These are phyloP conservation scores for Oncorhynchus gorbuscha DNA, from an alignment of 2,113 vertebrate genomes.

Conservation along the genomic window DNA sequence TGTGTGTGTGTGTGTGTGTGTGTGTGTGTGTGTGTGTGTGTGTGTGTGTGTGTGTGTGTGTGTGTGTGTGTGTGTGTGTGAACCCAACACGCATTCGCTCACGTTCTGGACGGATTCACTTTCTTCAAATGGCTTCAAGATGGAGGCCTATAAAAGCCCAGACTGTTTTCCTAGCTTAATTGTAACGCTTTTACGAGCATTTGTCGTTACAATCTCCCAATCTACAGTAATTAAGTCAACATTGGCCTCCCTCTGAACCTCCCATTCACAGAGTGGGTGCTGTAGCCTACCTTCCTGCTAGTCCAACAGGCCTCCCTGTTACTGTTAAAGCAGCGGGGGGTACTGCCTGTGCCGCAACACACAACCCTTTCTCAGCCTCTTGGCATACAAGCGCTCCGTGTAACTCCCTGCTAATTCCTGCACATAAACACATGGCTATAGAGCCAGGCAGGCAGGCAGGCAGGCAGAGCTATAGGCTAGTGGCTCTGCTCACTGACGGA, in stretches of 20 bases:
- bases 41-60: not conserved
- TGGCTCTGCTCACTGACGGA: too few relatives aligned
- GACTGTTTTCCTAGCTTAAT: conserved; percentile 39
- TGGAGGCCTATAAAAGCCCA: conserved; percentile 43
- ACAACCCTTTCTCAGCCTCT: too few relatives aligned
- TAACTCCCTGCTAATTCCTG: too few relatives aligned
- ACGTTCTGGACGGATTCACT: conserved; percentile 16
- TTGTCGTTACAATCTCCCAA: conserved; percentile 36
- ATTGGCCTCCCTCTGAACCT: conserved; percentile 30
- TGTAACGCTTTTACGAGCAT: conserved; percentile 46
- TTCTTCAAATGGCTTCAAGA: conserved; percentile 50
- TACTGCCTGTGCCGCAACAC: too few relatives aligned
- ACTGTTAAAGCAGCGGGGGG: too few relatives aligned
- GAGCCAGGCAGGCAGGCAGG: not conserved
- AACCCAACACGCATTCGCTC: too few relatives aligned
- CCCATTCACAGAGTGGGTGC: not conserved
- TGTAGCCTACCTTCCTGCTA: not conserved
- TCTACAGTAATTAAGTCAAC: conserved; percentile 37
- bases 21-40: not conserved
- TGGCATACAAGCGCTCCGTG: too few relatives aligned
- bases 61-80: conserved; percentile 10
- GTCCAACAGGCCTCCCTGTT: not conserved
- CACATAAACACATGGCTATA: too few relatives aligned
- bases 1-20: conserved; percentile 5
- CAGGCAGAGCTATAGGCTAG: not conserved